Percentiles rank a stretch among this genome's conserved stretches.
These are phyloP conservation scores for Hippopotamyrus pictus DNA, from an alignment of 2,797 vertebrate species.

Conservation along the genomic window DNA sequence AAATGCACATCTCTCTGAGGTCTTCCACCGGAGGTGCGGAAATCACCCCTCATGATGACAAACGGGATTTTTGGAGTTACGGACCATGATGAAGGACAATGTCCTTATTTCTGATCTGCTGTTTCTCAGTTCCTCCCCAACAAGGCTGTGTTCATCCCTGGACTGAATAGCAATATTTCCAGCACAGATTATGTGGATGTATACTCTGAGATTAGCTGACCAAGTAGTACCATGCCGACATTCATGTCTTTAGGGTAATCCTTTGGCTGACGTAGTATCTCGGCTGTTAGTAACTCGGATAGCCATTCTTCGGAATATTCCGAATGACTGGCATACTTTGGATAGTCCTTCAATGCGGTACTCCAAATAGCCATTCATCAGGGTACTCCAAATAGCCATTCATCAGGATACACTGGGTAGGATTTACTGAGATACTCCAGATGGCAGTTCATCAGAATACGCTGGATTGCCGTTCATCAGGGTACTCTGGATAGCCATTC, in stretches of 20 bases:
- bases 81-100: slow-evolving; percentile 33
- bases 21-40: slow-evolving; percentile 30
- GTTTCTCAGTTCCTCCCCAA: slow-evolving; percentile 14
- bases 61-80: slow-evolving; percentile 29
- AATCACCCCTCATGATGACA: slow-evolving; percentile 30
- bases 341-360: not conserved
- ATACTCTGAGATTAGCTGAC: not conserved
- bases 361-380: not conserved
- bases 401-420: not conserved
- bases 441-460: not conserved
- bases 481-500: not conserved
- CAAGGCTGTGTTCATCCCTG: not conserved
- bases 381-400: not conserved
- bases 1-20: not conserved
- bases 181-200: not conserved
- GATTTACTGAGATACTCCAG: not conserved
- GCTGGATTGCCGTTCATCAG: not conserved
- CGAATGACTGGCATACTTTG: not conserved
- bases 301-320: not conserved
- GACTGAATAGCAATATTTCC: not conserved
- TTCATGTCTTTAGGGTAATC: not conserved
- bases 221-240: not conserved
- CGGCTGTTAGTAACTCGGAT: not conserved
- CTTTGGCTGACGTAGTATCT: not conserved
- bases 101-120: slow-evolving; percentile 24